Evolutionary conservation across 2,797 vertebrate genomes (phyloP).

Genomic region (Malurus leucopterus): DNA sequence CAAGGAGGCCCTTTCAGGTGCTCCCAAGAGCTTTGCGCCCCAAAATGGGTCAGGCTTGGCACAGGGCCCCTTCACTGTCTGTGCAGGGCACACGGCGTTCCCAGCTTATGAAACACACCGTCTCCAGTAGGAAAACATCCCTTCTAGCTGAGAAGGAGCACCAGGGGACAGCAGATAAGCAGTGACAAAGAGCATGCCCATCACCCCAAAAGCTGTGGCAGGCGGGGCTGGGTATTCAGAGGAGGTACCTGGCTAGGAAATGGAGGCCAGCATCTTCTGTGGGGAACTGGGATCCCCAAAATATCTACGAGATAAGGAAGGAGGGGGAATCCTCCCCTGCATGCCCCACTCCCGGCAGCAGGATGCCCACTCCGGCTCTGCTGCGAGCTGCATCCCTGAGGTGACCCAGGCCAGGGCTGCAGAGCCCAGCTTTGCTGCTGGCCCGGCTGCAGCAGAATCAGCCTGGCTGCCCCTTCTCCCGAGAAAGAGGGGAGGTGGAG

Average conservation of each 20-base stretch:
- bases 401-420: neutral
- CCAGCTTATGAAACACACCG: conserved; percentile 33
- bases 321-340: neutral
- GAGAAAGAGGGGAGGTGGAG: neutral
- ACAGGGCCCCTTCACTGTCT: neutral
- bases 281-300: neutral
- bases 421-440: neutral
- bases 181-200: neutral
- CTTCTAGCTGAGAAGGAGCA: neutral
- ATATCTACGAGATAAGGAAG: neutral
- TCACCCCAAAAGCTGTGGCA: neutral
- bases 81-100: neutral
- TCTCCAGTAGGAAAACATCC: neutral
- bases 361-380: neutral
- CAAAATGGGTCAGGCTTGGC: conserved; percentile 30
- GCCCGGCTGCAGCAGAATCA: neutral
- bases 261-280: neutral
- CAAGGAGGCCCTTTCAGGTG: neutral
- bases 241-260: conserved; percentile 12
- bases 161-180: conserved; percentile 7
- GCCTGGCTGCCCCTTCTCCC: neutral
- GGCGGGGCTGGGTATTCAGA: neutral
- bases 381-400: neutral
- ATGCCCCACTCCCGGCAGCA: accelerated
- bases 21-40: conserved; percentile 10